phyloP scores from a whole-genome alignment of 1,140 invertebrate species.

The silkworm (Bombyx mori) region ASM3026992v2 NC_085107.1:17993501-17994000 shows the following conservation, averaged over 20 bases:
- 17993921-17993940: neutral
- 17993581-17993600: neutral
- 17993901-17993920: too few relatives aligned
- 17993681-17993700: slow-evolving; percentile 36
- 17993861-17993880: too few relatives aligned
- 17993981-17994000: slow-evolving; percentile 29
- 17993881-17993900: too few relatives aligned
- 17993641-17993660: slow-evolving; percentile 55
- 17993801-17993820: too few relatives aligned
- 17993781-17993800: too few relatives aligned
- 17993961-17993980: slow-evolving; percentile 33
- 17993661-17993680: slow-evolving; percentile 38
- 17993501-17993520: neutral
- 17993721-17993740: slow-evolving; percentile 21
- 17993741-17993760: too few relatives aligned
- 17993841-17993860: too few relatives aligned
- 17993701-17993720: slow-evolving; percentile 29
- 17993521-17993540: neutral
- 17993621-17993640: slow-evolving; percentile 25
- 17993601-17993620: neutral
- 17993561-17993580: neutral
- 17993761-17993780: too few relatives aligned
- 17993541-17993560: neutral
- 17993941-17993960: slow-evolving; percentile 25
- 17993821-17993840: too few relatives aligned